Evolutionary conservation across 2,888 invertebrate species (phyloP).

Genomic region (Amblyjoppa fuscipennis): DNA sequence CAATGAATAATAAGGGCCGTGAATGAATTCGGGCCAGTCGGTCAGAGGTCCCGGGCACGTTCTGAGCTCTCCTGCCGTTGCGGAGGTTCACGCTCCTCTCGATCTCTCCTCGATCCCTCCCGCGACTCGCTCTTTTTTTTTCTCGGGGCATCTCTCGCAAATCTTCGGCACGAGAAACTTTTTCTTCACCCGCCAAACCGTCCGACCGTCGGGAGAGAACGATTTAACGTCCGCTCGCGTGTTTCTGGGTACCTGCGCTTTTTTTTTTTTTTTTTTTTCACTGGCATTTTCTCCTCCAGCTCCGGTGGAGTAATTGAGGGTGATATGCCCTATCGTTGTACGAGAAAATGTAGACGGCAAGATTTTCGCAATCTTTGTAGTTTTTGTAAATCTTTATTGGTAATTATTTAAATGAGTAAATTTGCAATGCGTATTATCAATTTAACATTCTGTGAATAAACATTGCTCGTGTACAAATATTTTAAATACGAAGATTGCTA

Average conservation of each 20-base stretch:
- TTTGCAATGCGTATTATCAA: too few species aligned
- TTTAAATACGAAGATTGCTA: too few species aligned
- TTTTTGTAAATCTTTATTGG: too few species aligned
- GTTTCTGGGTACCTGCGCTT: background rate
- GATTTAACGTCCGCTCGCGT: constrained; percentile 26
- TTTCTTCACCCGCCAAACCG: constrained; percentile 38
- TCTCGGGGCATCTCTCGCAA: constrained; percentile 37
- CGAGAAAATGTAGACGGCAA: too few species aligned
- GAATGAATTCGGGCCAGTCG: constrained; percentile 52
- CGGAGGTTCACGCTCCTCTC: background rate
- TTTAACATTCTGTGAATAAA: too few species aligned
- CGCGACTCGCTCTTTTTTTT: constrained; percentile 28
- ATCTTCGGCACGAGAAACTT: constrained; percentile 33
- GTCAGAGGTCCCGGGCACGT: constrained; percentile 40
- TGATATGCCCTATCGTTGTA: too few species aligned
- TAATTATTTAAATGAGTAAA: too few species aligned
- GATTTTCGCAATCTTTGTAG: too few species aligned
- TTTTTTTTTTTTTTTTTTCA: constrained; percentile 9
- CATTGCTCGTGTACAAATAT: too few species aligned
- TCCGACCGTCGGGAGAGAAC: constrained; percentile 14
- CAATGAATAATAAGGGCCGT: constrained; percentile 41
- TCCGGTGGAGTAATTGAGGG: too few species aligned
- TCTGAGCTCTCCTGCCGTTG: constrained; percentile 19
- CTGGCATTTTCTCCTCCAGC: background rate
- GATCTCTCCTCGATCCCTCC: background rate